These are phyloP conservation scores for Enteromius thamalakanensis DNA, from an alignment of 2,797 vertebrate genomes.

Conservation along the genomic window DNA sequence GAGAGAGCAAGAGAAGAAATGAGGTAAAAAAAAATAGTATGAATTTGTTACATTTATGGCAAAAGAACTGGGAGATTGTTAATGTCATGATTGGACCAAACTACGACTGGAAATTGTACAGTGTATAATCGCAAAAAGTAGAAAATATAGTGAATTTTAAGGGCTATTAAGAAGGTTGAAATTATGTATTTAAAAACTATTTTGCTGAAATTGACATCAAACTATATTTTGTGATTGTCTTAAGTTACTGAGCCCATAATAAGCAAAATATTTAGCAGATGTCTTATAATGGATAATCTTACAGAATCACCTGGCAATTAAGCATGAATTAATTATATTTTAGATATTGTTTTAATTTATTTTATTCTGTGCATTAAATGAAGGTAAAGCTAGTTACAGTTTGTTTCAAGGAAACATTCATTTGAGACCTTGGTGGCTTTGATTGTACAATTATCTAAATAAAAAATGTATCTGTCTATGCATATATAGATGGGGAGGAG, in stretches of 20 bases:
- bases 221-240: not conserved
- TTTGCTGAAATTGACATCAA: not conserved
- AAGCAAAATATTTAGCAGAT: not conserved
- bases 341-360: not conserved
- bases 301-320: not conserved
- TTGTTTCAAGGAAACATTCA: not conserved
- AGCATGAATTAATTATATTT: not conserved
- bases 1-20: not conserved
- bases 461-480: conserved; percentile 7
- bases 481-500: conserved; percentile 69
- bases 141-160: not conserved
- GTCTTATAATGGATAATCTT: not conserved
- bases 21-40: too few species aligned
- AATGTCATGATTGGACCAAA: not conserved
- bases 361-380: not conserved
- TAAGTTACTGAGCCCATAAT: too few species aligned
- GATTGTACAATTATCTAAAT: not conserved
- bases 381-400: not conserved
- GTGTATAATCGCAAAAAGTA: not conserved
- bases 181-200: not conserved
- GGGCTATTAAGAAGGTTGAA: not conserved
- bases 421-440: not conserved
- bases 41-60: not conserved
- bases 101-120: not conserved
- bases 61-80: not conserved